phyloP scores from a whole-genome alignment of 1,140 invertebrate species.

The Manduca sexta region DNA sequence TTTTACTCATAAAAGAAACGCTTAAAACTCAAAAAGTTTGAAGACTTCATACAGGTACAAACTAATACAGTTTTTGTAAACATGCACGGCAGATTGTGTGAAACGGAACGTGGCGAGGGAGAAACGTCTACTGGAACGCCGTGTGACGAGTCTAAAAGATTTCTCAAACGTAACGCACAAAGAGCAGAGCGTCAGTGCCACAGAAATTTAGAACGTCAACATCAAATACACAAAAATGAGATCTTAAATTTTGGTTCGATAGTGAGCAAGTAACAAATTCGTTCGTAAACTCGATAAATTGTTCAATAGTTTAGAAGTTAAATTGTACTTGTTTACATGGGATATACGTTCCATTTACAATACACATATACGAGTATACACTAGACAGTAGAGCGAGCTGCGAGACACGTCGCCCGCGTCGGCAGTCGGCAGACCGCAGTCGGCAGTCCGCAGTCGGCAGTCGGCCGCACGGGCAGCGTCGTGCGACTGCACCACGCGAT shows the following conservation, averaged over 20 bases:
- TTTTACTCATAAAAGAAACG: conserved; percentile 9
- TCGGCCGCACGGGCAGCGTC: too few species aligned
- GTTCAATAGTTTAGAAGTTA: conserved; percentile 25
- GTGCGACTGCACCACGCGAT: conserved; percentile 11
- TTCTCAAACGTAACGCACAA: conserved; percentile 12
- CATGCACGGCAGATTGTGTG: too few species aligned
- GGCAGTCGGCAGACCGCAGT: too few species aligned
- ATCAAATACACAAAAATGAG: conserved; percentile 34
- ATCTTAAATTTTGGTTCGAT: conserved; percentile 67
- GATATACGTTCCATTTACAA: conserved; percentile 26
- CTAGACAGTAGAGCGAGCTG: conserved; percentile 7
- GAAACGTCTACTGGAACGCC: too few species aligned
- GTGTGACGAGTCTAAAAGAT: conserved; percentile 4
- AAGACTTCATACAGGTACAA: too few species aligned
- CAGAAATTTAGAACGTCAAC: conserved; percentile 17
- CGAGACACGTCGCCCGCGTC: too few species aligned
- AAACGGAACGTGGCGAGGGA: too few species aligned
- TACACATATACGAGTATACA: conserved; percentile 18
- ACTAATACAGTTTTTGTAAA: too few species aligned
- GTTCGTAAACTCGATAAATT: conserved; percentile 49
- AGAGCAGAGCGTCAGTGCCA: not conserved
- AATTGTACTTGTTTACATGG: conserved; percentile 53
- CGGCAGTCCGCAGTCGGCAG: too few species aligned
- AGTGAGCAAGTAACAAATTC: conserved; percentile 63
- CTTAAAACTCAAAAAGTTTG: too few species aligned